phyloP scores from a whole-genome alignment of 37 sponge, comb jelly and placozoan genomes.

The Agelas oroides region DNA sequence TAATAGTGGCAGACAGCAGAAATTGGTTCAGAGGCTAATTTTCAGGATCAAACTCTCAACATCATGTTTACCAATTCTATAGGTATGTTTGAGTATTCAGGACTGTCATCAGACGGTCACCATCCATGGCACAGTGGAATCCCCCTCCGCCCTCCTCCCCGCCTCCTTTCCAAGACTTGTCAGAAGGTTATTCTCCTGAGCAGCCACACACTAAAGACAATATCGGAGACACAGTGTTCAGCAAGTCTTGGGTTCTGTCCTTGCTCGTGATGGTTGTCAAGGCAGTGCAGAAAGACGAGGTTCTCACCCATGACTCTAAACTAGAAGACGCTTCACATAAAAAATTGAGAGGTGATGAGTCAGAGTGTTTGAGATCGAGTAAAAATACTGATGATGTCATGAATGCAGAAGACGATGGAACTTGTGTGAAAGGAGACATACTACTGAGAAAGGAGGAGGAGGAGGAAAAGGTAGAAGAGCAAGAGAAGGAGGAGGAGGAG shows the following conservation, averaged over 20 bases:
- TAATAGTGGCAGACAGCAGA: no score
- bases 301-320: not conserved
- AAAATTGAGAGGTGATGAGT: not conserved
- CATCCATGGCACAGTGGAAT: no score
- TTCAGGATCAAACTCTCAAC: no score
- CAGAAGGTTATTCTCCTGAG: no score
- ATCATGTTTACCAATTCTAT: no score
- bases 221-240: slow-evolving; percentile 69
- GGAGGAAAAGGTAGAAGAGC: not conserved
- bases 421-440: no score
- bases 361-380: not conserved
- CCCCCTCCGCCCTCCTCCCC: not conserved
- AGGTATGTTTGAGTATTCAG: no score
- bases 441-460: not conserved
- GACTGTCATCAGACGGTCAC: no score
- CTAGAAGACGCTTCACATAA: not conserved
- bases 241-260: slow-evolving; percentile 73
- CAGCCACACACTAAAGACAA: slow-evolving; percentile 26
- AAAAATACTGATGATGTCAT: not conserved
- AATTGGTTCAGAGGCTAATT: no score
- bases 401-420: not conserved
- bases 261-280: slow-evolving; percentile 54
- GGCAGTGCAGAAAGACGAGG: not conserved
- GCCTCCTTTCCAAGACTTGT: no score
- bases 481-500: not conserved